Conservation (phyloP, 2,797 vertebrate genomes). For the Phrynocephalus guinanensis region DNA sequence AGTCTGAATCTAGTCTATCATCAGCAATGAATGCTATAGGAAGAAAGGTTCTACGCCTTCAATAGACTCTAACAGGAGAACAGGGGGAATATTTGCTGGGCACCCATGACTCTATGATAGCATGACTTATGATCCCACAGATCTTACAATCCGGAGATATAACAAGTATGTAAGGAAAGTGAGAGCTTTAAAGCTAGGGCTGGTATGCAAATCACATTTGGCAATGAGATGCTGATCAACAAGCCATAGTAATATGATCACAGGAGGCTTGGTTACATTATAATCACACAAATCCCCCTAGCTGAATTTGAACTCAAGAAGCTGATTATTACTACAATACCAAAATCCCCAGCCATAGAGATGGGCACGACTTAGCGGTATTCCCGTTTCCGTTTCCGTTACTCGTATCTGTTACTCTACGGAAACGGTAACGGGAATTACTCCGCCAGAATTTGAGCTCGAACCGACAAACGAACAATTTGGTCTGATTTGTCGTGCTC, state of each 20-base stretch:
- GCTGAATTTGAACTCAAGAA: background rate
- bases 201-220: background rate
- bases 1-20: background rate
- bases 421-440: too few species aligned
- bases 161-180: background rate
- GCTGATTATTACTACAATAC: background rate
- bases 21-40: background rate
- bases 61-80: background rate
- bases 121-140: too few species aligned
- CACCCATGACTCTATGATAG: too few species aligned
- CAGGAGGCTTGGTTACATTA: background rate
- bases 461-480: too few species aligned
- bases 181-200: background rate
- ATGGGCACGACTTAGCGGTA: too few species aligned
- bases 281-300: background rate
- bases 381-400: too few species aligned
- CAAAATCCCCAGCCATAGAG: background rate
- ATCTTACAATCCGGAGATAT: too few species aligned
- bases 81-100: background rate
- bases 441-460: too few species aligned
- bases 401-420: too few species aligned
- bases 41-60: background rate
- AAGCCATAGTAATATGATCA: background rate
- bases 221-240: background rate
- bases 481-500: too few species aligned